Evolutionary conservation across 2,797 vertebrate genomes (phyloP).

Genomic region (Sebastiscus tertius): DNA sequence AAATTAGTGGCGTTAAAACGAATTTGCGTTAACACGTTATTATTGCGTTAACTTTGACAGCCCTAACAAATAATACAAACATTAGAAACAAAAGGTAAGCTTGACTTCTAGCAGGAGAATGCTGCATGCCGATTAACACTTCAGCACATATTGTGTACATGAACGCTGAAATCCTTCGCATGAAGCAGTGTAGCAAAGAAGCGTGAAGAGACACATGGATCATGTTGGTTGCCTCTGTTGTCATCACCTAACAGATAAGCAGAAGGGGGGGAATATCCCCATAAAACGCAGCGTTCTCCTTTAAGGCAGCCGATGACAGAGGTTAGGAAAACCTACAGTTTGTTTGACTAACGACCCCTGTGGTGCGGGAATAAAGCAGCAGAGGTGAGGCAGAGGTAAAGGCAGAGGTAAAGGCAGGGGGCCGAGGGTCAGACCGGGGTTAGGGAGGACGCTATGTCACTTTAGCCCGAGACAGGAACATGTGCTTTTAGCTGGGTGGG

Average conservation of each 20-base stretch:
- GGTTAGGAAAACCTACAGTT: constrained; percentile 40
- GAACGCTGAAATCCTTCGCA: not conserved
- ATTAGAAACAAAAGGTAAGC: not conserved
- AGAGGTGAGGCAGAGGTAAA: constrained; percentile 56
- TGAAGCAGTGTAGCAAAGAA: not conserved
- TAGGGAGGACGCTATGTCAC: constrained; percentile 45
- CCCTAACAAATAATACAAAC: not conserved
- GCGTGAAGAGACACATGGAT: constrained; percentile 20
- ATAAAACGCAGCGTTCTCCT: not conserved
- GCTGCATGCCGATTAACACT: not conserved
- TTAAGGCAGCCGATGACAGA: constrained; percentile 34
- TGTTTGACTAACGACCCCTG: constrained; percentile 58
- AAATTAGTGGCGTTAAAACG: too few relatives aligned
- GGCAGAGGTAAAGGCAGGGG: constrained; percentile 35
- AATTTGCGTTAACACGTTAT: too few relatives aligned
- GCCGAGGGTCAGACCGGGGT: constrained; percentile 26
- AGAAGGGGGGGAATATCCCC: not conserved
- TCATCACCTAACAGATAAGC: constrained; percentile 22
- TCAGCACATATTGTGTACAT: not conserved
- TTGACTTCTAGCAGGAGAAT: not conserved
- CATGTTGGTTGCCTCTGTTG: constrained; percentile 5
- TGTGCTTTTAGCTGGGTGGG: not conserved
- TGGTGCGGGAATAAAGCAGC: constrained; percentile 40
- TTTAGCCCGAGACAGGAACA: constrained; percentile 26
- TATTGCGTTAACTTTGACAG: too few relatives aligned